A percentile compares a stretch with the other conserved stretches of the same genome.
Conservation (phyloP, 2,888 invertebrate species). For the Drosophila eohydei region DNA sequence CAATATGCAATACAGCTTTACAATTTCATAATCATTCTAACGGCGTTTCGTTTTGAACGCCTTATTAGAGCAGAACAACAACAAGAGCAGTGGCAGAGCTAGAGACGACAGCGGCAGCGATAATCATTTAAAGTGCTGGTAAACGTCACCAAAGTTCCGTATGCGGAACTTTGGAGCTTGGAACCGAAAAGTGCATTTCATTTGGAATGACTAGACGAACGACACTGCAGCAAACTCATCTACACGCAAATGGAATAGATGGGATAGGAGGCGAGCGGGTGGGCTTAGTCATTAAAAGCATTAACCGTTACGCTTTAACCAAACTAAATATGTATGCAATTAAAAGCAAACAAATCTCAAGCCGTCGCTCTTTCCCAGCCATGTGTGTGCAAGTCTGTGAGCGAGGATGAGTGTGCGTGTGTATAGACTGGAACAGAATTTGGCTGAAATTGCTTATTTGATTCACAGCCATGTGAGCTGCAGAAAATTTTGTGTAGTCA, state of each 20-base stretch:
- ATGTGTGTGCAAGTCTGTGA: background rate
- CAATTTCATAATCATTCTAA: conserved; percentile 75
- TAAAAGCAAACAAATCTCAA: conserved; percentile 72
- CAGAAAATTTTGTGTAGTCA: conserved; percentile 47
- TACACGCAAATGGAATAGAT: conserved; percentile 28
- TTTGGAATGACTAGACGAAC: conserved; percentile 36
- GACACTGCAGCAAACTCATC: conserved; percentile 15
- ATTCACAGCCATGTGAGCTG: conserved; percentile 19
- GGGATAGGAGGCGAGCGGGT: conserved; percentile 1
- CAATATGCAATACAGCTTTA: conserved; percentile 40
- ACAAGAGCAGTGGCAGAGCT: background rate
- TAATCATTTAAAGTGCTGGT: conserved; percentile 15
- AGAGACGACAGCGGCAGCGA: conserved; percentile 1
- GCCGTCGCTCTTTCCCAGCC: conserved; percentile 43
- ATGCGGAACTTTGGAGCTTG: conserved; percentile 11
- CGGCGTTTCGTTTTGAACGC: conserved; percentile 45
- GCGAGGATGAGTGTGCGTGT: conserved; percentile 10
- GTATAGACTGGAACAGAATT: conserved; percentile 38
- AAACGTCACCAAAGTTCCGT: conserved; percentile 26
- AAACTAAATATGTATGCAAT: conserved; percentile 66
- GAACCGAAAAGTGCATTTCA: conserved; percentile 56
- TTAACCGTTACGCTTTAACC: conserved; percentile 66
- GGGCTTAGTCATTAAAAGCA: conserved; percentile 63
- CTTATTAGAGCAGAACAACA: conserved; percentile 75
- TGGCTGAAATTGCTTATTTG: conserved; percentile 20